Evolutionary conservation across 2,888 invertebrate genomes (phyloP), one percentile per base, ranked within the genome.

Genomic region (Julus scanicus): DNA sequence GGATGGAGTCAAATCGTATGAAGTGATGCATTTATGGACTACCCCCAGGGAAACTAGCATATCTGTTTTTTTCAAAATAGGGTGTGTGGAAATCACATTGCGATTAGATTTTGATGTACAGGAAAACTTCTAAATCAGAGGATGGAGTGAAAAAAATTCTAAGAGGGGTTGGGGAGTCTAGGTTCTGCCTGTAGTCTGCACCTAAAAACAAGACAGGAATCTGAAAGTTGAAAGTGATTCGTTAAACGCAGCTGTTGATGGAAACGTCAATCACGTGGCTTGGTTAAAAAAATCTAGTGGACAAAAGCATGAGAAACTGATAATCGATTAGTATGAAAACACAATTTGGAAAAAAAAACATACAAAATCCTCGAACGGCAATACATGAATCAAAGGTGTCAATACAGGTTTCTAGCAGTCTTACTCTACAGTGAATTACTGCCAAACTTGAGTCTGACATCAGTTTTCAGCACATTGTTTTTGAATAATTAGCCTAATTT

Each of bases 181-280:
- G 80, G 80, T 80, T 80, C 80, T 80, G 29, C 17, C 13, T 9
- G 44, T 1, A 29, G 37, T 37, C 37, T 37, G 37, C 15, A 80
- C 37, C 80, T 80, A 80, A 39, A 80, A 80, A 80, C 37, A 80
- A 53, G 80, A 29, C 37, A 80, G 80, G 13, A 71, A 80, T 80
- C 80, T 80, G 80, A 80, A 80, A 29, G 13, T 39, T 80, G 37
- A 80, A 63, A 80, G 80, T 80, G 80, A 80, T 80, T 80, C 80
- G 80, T 80, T 80, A 80, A 80, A 29, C 13, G 80, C 80, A 80
- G 37, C 80, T 80, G 80, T 80, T 80, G 80, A 80, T 80, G 37
- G 37, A 80, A 80, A 80, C 37, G 80, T 80, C 80, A 80, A 39
- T 80, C 80, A 80, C 37, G 80, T 80, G 37, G 80, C n/a, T 71